Base-by-base conservation (phyloP, 2,113 vertebrate species). In the Dasypus novemcinctus region DNA sequence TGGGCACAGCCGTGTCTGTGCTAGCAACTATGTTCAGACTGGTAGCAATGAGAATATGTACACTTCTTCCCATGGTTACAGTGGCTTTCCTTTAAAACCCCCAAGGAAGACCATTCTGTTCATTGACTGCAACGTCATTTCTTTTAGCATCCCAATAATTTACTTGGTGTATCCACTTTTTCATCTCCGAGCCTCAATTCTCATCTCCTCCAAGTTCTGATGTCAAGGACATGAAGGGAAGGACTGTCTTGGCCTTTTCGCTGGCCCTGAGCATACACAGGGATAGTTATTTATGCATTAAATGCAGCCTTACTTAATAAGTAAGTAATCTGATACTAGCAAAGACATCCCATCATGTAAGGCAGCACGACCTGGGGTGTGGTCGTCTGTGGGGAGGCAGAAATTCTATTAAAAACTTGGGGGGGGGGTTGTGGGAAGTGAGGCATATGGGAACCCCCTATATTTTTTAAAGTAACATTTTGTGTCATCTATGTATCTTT, bases 1-100 rank as follows among this genome's bases (percentile, higher is more conserved):
- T 9, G 4, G 61, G 63, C 29, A 5, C 20, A 10, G 36, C 29
- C 59, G 36, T 6, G 4, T 10, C 3, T 2, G 5, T 5, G 21
- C 33, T 1, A 14, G 84, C 25, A 41, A 49, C 59, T 7, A 2
- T 0, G 9, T 23, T 63, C 59, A 61, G 83, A 21, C 57, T 2
- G 41, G 57, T 25, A 49, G 46, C 27, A 57, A 8, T 1, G 17
- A 36, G 25, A n/a, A 2, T 7, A 9, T 0, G 0, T 8, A 25
- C 27, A 27, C 5, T n/a, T 38, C 69, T 17, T 7, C 17, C 59
- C 1, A 2, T 17, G 18, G 59, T 6, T 31, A 29, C 3, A 31
- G 2, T 1, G 23, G 33, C n/a, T 57, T 23, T 31, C 69, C 36
- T 38, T 11, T 11, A 52, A 63, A 17, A 41, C 23, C 12, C 33